phyloP scores from a whole-genome alignment of 2,113 vertebrate genomes.

The Diadophis punctatus region DNA sequence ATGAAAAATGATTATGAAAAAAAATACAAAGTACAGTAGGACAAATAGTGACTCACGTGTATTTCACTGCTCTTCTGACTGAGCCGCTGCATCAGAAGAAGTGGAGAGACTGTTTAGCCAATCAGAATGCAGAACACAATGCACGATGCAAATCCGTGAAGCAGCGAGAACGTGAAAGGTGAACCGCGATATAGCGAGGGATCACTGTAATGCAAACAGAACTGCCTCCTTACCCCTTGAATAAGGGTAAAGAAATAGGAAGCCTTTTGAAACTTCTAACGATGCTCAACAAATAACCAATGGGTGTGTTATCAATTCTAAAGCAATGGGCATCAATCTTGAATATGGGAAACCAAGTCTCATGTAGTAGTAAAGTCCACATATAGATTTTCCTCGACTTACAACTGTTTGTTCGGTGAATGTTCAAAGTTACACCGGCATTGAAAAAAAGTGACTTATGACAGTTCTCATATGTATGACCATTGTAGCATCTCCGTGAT shows the following conservation, averaged over 20 bases:
- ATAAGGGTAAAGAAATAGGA: neutral
- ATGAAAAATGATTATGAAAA: no score
- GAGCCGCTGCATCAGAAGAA: no score
- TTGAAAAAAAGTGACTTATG: neutral
- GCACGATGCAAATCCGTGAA: no score
- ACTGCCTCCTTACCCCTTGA: neutral
- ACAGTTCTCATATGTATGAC: neutral
- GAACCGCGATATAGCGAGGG: no score
- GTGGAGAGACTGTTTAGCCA: no score
- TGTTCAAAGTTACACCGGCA: neutral
- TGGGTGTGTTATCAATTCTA: neutral
- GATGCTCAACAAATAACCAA: neutral
- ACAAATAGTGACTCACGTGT: no score
- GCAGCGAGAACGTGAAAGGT: no score
- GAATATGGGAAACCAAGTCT: neutral
- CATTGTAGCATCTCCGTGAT: neutral
- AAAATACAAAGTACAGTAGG: no score
- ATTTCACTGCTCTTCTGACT: no score
- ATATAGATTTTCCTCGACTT: neutral
- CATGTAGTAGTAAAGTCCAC: neutral
- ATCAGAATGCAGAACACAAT: no score
- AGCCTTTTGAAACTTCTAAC: neutral
- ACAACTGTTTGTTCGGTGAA: neutral
- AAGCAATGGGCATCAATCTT: neutral
- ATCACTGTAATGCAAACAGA: neutral